phyloP scores from a whole-genome alignment of 1,140 invertebrate species.

The Drosophila subpulchrella region DNA sequence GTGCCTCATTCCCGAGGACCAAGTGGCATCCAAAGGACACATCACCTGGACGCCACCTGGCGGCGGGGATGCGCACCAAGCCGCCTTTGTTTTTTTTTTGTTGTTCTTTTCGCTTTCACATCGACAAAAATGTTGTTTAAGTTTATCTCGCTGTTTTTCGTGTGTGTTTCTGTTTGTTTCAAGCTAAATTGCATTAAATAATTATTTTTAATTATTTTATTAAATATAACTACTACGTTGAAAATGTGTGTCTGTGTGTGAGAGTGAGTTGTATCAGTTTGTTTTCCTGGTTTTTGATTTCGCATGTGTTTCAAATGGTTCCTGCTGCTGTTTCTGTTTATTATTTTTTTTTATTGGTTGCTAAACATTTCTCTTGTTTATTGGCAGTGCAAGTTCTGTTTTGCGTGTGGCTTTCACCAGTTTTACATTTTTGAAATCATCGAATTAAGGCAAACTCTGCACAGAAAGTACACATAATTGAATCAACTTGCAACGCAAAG shows the following conservation, averaged over 20 bases:
- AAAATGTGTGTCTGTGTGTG: conserved; percentile 41
- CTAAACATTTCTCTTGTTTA: conserved; percentile 50
- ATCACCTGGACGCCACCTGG: conserved; percentile 26
- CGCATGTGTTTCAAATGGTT: conserved; percentile 35
- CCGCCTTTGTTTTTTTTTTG: not conserved
- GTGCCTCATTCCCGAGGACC: not conserved
- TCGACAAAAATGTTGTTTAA: conserved; percentile 18
- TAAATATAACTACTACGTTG: conserved; percentile 67
- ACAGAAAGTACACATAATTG: conserved; percentile 28
- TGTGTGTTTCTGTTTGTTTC: conserved; percentile 35
- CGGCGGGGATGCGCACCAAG: not conserved
- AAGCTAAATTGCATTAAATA: conserved; percentile 69
- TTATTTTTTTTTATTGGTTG: conserved; percentile 25
- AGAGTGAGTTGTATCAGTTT: conserved; percentile 8
- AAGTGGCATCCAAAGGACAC: conserved; percentile 5
- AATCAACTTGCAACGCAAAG: conserved; percentile 29
- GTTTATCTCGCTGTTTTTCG: conserved; percentile 25
- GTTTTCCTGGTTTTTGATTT: conserved; percentile 43
- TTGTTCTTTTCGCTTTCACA: conserved; percentile 11
- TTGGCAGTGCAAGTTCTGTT: conserved; percentile 75
- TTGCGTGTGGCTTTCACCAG: conserved; percentile 14
- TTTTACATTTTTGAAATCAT: conserved; percentile 19
- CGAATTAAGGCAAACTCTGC: conserved; percentile 24
- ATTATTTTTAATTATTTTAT: conserved; percentile 63
- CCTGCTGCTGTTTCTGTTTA: conserved; percentile 3